Percentiles rank a stretch among this genome's conserved stretches.
These are phyloP conservation scores for Epizoanthus fatuus DNA, from an alignment of 92 coral and sea anemone genomes.

Conservation along the genomic window DNA sequence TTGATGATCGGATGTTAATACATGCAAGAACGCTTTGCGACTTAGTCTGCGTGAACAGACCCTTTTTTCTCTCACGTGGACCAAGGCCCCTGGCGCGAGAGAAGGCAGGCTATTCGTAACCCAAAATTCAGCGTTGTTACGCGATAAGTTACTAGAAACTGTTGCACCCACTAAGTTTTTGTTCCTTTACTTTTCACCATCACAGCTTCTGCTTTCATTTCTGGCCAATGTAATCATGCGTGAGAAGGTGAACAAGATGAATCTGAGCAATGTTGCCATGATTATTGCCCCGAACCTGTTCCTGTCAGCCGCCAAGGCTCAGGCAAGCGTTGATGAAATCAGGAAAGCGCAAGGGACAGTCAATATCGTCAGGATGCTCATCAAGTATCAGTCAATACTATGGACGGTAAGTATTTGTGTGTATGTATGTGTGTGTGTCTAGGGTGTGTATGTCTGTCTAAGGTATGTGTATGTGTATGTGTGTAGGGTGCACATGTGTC, in stretches of 20 bases:
- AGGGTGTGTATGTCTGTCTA: neutral
- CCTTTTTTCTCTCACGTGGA: too few species aligned
- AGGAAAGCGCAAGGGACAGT: constrained; percentile 94
- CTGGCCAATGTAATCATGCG: constrained; percentile 80
- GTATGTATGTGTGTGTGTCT: neutral
- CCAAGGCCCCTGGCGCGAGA: too few species aligned
- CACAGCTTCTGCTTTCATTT: constrained; percentile 87
- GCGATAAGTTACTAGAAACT: neutral
- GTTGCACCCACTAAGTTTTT: neutral
- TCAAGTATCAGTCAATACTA: constrained; percentile 93
- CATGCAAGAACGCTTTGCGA: too few species aligned
- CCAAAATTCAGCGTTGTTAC: too few species aligned
- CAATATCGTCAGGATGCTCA: constrained; percentile 94
- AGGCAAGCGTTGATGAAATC: constrained; percentile 78
- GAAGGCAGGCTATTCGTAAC: too few species aligned
- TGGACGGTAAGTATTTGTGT: constrained; percentile 91
- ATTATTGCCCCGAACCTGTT: constrained; percentile 98
- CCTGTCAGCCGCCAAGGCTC: constrained; percentile 77
- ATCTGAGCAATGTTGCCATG: constrained; percentile 96
- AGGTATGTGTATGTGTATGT: neutral
- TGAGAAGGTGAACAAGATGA: constrained; percentile 98
- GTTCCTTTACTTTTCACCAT: neutral
- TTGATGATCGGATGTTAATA: too few species aligned
- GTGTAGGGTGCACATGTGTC: neutral
- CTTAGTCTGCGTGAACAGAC: too few species aligned